Evolutionary conservation across 1,140 invertebrate genomes (phyloP).

Genomic region (Sycophaga agraensis): DNA sequence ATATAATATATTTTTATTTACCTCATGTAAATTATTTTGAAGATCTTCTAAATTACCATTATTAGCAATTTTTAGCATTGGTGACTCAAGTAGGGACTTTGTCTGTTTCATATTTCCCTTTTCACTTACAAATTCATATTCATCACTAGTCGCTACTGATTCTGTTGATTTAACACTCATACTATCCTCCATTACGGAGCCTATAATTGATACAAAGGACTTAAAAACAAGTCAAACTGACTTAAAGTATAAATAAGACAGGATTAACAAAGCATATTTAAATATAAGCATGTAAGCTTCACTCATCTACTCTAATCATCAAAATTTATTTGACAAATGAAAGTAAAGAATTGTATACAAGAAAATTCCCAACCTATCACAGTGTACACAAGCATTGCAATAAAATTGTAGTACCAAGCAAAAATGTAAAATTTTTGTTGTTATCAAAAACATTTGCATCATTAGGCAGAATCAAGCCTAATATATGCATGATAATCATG

Average conservation of each 20-base stretch:
- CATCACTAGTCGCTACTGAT: constrained; percentile 79
- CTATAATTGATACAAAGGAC: constrained; percentile 36
- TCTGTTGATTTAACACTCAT: constrained; percentile 77
- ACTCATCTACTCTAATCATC: too few species aligned
- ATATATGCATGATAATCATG: too few species aligned
- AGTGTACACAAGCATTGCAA: too few species aligned
- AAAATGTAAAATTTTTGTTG: too few species aligned
- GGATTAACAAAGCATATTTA: neutral
- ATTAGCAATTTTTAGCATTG: constrained; percentile 73
- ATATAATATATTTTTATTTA: constrained; percentile 40
- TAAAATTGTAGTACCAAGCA: too few species aligned
- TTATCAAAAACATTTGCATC: too few species aligned
- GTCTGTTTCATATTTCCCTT: constrained; percentile 50
- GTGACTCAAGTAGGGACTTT: constrained; percentile 56
- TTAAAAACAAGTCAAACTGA: too few species aligned
- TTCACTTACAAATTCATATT: constrained; percentile 76
- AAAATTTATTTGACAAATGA: too few species aligned
- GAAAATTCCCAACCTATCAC: too few species aligned
- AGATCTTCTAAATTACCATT: constrained; percentile 74
- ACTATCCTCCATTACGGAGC: constrained; percentile 74
- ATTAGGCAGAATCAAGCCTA: too few species aligned
- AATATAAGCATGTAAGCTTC: neutral
- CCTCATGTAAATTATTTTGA: constrained; percentile 72
- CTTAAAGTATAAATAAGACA: neutral
- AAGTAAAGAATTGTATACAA: too few species aligned